phyloP scores from a whole-genome alignment of 2,113 vertebrate species.

The Crotalus tigris region DNA sequence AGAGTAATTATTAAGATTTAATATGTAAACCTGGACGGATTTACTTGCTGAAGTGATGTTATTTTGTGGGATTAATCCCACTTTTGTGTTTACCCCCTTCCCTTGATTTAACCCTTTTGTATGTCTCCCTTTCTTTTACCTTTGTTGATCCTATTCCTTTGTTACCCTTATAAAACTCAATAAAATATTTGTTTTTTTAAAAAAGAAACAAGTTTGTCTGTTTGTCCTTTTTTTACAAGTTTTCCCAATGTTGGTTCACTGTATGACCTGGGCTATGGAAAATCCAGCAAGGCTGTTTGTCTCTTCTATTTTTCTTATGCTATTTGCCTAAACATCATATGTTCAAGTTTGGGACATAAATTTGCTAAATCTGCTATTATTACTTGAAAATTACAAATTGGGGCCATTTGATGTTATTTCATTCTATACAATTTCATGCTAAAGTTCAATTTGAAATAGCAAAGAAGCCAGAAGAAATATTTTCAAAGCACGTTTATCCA shows the following conservation, averaged over 20 bases:
- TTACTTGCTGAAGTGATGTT: too few relatives aligned
- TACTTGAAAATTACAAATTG: background rate
- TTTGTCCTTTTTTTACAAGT: background rate
- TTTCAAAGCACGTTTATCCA: background rate
- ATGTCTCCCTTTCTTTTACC: too few relatives aligned
- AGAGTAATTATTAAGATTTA: too few relatives aligned
- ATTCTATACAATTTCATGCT: background rate
- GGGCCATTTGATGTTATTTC: background rate
- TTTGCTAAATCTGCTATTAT: background rate
- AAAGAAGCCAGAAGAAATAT: background rate
- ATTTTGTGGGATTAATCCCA: too few relatives aligned
- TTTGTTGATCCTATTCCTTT: too few relatives aligned
- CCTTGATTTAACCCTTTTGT: too few relatives aligned
- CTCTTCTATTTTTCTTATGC: background rate
- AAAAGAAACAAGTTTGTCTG: background rate
- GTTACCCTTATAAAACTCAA: too few relatives aligned
- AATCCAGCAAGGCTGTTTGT: background rate
- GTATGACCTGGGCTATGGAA: background rate
- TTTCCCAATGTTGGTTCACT: background rate
- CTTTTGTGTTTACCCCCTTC: too few relatives aligned
- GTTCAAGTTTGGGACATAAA: background rate
- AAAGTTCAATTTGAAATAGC: background rate
- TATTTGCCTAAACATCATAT: background rate
- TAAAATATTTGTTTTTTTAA: too few relatives aligned
- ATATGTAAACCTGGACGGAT: too few relatives aligned